A percentile compares a stretch with the other conserved stretches of the same genome.
These are phyloP conservation scores for Diplazon laetatorius DNA, from an alignment of 2,888 invertebrate genomes.

Conservation along the genomic window DNA sequence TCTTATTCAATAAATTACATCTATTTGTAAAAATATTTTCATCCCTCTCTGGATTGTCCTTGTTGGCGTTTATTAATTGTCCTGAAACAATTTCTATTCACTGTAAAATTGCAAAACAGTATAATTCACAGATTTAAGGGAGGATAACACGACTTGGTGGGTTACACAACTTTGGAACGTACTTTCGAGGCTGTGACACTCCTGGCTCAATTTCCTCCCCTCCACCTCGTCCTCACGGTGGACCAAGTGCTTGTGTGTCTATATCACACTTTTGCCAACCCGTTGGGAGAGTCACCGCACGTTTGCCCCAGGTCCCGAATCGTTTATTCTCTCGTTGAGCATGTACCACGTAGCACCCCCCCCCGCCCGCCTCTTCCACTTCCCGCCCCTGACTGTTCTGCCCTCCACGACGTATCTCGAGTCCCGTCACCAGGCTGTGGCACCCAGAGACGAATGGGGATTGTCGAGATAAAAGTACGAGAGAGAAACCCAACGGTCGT, in stretches of 20 bases:
- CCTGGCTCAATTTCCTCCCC: constrained; percentile 34
- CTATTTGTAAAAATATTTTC: no score
- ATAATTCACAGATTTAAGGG: constrained; percentile 32
- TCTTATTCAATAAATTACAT: no score
- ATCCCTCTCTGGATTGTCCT: no score
- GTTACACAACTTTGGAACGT: constrained; percentile 1
- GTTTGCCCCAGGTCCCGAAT: constrained; percentile 42
- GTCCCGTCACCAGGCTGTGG: constrained; percentile 8
- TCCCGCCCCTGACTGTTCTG: no score
- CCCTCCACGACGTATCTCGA: neutral
- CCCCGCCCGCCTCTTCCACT: no score
- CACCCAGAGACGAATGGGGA: neutral
- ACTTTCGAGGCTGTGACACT: constrained; percentile 9
- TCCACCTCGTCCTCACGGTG: neutral
- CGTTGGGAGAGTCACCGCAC: constrained; percentile 27
- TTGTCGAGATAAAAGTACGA: constrained; percentile 2
- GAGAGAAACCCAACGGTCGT: constrained; percentile 1
- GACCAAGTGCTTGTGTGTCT: neutral
- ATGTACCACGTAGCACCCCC: neutral
- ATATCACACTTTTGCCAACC: constrained; percentile 24
- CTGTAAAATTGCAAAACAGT: constrained; percentile 19
- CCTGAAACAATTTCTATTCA: constrained; percentile 19
- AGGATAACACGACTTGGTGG: constrained; percentile 37
- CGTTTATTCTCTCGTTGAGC: constrained; percentile 50
- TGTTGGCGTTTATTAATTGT: no score